Conservation (phyloP, 2,113 vertebrate species). For the Passer montanus region DNA sequence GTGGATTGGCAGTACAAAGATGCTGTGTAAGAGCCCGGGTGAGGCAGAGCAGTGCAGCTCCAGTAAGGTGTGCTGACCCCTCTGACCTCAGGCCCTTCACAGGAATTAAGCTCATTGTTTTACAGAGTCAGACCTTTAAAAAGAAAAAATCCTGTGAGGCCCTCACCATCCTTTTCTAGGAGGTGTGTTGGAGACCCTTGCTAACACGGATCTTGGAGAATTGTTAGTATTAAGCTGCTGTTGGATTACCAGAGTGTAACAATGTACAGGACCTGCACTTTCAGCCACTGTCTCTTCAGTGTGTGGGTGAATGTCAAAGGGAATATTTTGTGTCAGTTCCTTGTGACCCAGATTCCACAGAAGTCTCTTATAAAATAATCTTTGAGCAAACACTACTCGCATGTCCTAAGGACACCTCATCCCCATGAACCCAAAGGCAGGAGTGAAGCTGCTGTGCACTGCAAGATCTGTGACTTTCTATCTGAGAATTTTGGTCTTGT, state of each 20-base stretch:
- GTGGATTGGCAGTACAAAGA: not conserved
- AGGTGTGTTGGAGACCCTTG: not conserved
- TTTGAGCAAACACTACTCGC: not conserved
- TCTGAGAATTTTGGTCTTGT: slow-evolving; percentile 25
- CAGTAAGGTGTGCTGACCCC: accelerated
- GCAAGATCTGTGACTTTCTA: slow-evolving; percentile 12
- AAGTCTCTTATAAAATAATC: slow-evolving; percentile 13
- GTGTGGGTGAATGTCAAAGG: slow-evolving; percentile 30
- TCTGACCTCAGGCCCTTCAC: not conserved
- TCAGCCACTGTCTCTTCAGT: not conserved
- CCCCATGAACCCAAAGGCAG: not conserved
- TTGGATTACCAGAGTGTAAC: slow-evolving; percentile 5
- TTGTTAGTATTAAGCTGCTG: not conserved
- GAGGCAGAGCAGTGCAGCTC: accelerated
- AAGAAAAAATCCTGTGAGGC: not conserved
- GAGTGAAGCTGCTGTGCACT: not conserved
- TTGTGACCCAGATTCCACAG: slow-evolving; percentile 52
- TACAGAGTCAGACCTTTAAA: not conserved
- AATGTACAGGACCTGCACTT: not conserved
- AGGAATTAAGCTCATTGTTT: not conserved
- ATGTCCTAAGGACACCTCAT: slow-evolving; percentile 8
- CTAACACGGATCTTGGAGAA: not conserved
- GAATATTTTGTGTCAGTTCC: slow-evolving; percentile 44
- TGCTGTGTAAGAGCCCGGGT: not conserved
- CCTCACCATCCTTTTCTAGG: not conserved